Evolutionary conservation across 2,797 vertebrate species (phyloP), one percentile per base, ranked within the genome.

Genomic region (Leptoclinus maculatus): DNA sequence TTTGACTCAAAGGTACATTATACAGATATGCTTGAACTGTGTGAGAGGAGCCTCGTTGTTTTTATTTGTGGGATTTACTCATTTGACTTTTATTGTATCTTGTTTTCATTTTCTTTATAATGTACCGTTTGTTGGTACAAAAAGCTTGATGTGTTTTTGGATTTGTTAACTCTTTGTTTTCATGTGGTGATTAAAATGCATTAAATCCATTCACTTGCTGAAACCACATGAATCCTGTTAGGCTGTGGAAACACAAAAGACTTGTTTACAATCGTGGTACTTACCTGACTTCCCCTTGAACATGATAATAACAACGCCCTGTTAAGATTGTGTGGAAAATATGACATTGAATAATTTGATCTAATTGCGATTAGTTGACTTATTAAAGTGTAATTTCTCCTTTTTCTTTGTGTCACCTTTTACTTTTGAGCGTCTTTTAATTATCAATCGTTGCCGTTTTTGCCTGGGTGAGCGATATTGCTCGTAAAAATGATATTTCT

Each of bases 261-360:
- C 9, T 19, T 83, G 83, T 89, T 90, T 87, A 83, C 86, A 72
- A 43, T 63, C n/a, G 21, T 66, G 84, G 79, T 87, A 83, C 79
- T 62, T 36, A 69, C 70, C 76, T 74, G 53, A 79, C 45, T 57
- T 80, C 36, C 53, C 12, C 14, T 59, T 56, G 41, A 74, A 76
- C 23, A 43, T 76, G 66, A 71, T 62, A 59, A 58, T 17, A 34
- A n/a, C n/a, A n/a, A n/a, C n/a, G 8, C 1, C 27, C 25, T 57
- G 45, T 68, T 85, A 66, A 53, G 73, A 88, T 13, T 27, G 57
- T 66, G 53, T 79, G 88, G 79, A 90, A 87, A 87, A 89, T 84
- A 45, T 80, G 29, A 60, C 54, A 25, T 45, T 3, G 36, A 66
- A 70, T 29, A 11, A 3, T 27, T 67, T 65, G 2, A 82, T 67